A percentile compares a stretch with the other conserved stretches of the same genome.
These are phyloP conservation scores for Hybos culiciformis DNA, from an alignment of 2,888 invertebrate genomes.

Conservation along the genomic window DNA sequence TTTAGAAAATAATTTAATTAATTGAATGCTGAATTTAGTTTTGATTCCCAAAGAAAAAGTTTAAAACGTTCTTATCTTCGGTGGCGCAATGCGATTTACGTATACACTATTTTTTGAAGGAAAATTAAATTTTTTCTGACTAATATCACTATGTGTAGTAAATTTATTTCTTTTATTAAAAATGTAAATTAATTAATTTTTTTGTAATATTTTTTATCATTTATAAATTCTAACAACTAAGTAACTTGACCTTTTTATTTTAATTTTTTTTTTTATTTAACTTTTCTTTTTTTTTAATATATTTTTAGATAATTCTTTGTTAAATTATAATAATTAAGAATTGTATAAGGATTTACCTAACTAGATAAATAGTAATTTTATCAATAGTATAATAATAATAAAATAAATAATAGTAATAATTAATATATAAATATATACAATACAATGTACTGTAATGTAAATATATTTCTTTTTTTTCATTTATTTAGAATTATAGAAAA, in stretches of 20 bases:
- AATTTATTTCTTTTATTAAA: too few species aligned
- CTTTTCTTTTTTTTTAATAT: neutral
- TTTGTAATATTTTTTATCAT: neutral
- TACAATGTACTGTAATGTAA: too few species aligned
- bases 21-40: too few species aligned
- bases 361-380: neutral
- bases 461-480: too few species aligned
- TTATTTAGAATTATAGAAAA: too few species aligned
- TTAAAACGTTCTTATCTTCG: neutral
- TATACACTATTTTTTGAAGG: too few species aligned
- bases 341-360: neutral
- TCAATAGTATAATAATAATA: neutral
- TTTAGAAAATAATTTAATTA: too few species aligned
- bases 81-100: too few species aligned
- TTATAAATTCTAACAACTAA: neutral
- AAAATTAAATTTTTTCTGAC: neutral
- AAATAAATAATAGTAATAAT: neutral
- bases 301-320: neutral
- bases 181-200: neutral
- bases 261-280: neutral
- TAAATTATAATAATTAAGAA: neutral
- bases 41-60: too few species aligned
- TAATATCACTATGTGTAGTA: too few species aligned
- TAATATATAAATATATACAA: too few species aligned
- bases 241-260: neutral